Conservation (phyloP, 2,888 invertebrate species). For the Deilephila porcellus region DNA sequence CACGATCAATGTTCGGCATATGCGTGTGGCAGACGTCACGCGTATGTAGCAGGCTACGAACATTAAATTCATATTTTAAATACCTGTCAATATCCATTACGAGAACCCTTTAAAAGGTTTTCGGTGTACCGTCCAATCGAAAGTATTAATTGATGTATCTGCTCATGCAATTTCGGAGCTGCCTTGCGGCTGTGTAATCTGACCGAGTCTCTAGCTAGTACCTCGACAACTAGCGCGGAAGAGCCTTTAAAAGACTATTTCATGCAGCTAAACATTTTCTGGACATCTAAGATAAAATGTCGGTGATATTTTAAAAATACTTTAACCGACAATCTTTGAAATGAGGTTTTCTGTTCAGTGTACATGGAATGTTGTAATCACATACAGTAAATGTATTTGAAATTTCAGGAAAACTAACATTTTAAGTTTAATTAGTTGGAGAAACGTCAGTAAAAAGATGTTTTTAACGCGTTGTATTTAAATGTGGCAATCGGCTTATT, state of each 20-base stretch:
- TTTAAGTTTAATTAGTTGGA: too few relatives aligned
- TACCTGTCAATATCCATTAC: neutral
- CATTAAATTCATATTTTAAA: too few relatives aligned
- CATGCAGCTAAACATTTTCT: neutral
- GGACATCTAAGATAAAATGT: neutral
- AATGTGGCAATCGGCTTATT: neutral
- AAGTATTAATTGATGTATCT: neutral
- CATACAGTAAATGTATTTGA: too few relatives aligned
- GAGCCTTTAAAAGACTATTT: neutral
- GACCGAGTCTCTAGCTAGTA: neutral
- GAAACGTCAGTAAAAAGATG: too few relatives aligned
- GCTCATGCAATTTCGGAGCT: neutral
- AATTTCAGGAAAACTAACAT: too few relatives aligned
- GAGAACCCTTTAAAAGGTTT: neutral
- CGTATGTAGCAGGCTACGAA: too few relatives aligned
- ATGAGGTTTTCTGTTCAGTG: too few relatives aligned
- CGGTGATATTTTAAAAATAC: too few relatives aligned
- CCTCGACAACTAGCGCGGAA: neutral
- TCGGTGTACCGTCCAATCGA: neutral
- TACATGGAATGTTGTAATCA: too few relatives aligned
- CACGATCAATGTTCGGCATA: too few relatives aligned
- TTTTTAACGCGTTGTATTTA: neutral
- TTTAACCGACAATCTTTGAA: too few relatives aligned
- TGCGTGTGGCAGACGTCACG: too few relatives aligned
- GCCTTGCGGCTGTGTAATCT: neutral